Evolutionary conservation across 2,797 vertebrate genomes (phyloP).

Genomic region (Gambelia wislizenii): DNA sequence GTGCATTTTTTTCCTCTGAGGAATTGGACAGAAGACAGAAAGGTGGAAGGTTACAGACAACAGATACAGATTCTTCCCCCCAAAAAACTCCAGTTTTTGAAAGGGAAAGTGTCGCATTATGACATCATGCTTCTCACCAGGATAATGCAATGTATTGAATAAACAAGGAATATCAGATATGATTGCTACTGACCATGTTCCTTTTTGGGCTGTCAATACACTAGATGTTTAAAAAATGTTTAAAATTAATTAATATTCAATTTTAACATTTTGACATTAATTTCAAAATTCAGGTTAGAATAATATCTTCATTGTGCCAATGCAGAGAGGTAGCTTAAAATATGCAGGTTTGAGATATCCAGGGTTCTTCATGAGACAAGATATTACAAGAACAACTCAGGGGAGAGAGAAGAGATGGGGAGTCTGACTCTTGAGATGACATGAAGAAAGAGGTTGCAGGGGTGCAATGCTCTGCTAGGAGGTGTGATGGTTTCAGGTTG

Average conservation of each 20-base stretch:
- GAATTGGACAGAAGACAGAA: neutral
- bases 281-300: neutral
- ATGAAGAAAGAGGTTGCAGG: neutral
- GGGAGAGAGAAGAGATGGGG: neutral
- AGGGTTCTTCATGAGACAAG: neutral
- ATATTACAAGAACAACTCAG: neutral
- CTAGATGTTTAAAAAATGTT: neutral
- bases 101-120: neutral
- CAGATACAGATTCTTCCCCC: too few species aligned
- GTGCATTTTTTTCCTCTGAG: neutral
- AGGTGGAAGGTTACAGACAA: neutral
- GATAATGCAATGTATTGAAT: neutral
- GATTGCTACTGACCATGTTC: neutral
- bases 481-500: neutral
- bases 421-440: neutral
- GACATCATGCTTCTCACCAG: neutral
- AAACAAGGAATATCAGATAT: neutral
- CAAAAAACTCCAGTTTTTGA: neutral
- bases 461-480: neutral
- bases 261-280: neutral
- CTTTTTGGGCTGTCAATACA: neutral
- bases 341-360: neutral
- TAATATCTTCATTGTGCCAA: neutral
- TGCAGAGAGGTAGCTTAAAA: neutral
- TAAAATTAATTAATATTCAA: neutral